Base-by-base conservation (phyloP, 2,797 vertebrate species). In the Myotis vivesi region DNA sequence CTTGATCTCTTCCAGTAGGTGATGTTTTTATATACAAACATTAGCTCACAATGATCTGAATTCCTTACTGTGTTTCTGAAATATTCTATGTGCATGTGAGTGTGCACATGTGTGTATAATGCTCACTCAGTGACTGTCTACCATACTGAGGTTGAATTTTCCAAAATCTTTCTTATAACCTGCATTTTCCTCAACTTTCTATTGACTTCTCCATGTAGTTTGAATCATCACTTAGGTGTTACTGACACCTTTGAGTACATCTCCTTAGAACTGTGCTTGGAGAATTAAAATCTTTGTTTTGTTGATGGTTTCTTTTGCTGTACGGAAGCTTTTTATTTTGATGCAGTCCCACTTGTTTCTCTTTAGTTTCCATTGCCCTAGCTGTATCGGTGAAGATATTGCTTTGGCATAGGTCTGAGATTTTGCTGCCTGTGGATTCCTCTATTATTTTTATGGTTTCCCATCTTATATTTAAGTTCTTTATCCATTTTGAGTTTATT, bases 161-260 rank as follows among this genome's bases (percentile, higher is more conserved):
- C 30, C 5, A 25, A 36, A 89, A 46, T 19, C 55, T 57, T 33
- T 23, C 3, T 41, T 59, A 28, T 49, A n/a, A 81, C 72, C 55
- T 55, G 13, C 33, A 38, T 87, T 72, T 76, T 89, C 20, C 71
- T 83, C n/a, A 88, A n/a, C 11, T 77, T 89, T 80, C 53, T 55
- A 0, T 44, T 75, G 59, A 49, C 33, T 41, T 72, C 83, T 22
- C 23, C 36, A 28, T 6, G 10, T 33, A 41, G 36, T 77, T 93
- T 71, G 57, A 82, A 89, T 53, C 25, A 33, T 87, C 75, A 19
- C 46, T 86, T 83, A 71, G 36, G 6, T 49, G 1, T 81, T 46
- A 28, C 38, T 2, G 28, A 85, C 6, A 44, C 6, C 59, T 92
- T 83, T 53, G 51, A 89, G 22, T 20, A n/a, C 55, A 51, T 82